phyloP scores from a whole-genome alignment of 2,797 vertebrate species.

The Lerista edwardsae region DNA sequence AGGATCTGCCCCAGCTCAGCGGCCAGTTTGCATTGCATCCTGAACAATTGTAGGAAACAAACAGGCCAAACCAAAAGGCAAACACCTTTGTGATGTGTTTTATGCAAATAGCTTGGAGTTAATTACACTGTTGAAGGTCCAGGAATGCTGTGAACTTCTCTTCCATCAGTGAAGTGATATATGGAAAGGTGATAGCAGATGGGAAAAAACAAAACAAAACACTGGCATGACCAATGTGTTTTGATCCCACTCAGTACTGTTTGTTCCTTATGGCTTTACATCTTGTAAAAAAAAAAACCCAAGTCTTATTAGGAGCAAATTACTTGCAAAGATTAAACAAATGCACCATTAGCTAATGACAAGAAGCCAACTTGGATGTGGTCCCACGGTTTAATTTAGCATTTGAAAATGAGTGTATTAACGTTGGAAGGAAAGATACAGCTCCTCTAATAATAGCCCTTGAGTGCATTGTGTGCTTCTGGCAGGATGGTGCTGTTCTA shows the following conservation, averaged over 20 bases:
- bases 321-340: neutral
- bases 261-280: conserved; percentile 3
- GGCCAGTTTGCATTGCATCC: neutral
- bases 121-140: conserved; percentile 3
- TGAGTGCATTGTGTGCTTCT: neutral
- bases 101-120: conserved; percentile 16
- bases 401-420: neutral
- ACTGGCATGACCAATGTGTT: neutral
- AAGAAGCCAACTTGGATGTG: neutral
- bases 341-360: neutral
- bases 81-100: conserved; percentile 12
- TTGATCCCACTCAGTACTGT: neutral
- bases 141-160: neutral
- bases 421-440: neutral
- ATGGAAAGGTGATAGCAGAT: neutral
- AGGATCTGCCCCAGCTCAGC: too few species aligned
- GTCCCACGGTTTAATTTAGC: neutral
- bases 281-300: neutral
- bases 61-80: neutral
- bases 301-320: neutral
- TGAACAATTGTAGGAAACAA: neutral
- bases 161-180: neutral
- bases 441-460: neutral
- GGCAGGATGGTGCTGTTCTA: neutral
- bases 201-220: neutral